Evolutionary conservation across 2,888 invertebrate genomes (phyloP).

Genomic region (Cactoblastis cactorum): DNA sequence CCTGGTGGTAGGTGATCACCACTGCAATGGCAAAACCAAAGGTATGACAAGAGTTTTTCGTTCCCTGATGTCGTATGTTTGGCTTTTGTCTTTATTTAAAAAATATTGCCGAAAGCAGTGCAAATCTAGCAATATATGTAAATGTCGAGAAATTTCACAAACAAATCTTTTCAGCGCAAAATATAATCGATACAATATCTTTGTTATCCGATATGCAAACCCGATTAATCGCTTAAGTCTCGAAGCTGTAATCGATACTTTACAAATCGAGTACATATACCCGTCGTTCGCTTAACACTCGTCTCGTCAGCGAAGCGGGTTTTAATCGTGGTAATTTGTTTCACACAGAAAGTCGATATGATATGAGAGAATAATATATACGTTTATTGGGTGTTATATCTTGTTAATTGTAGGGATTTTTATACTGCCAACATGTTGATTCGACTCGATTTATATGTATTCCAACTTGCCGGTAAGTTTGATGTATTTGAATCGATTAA

Average conservation of each 20-base stretch:
- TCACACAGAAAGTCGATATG: neutral
- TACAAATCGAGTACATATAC: conserved; percentile 1
- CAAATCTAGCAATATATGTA: too few species aligned
- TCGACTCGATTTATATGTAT: too few species aligned
- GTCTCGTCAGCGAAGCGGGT: neutral
- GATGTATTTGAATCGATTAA: too few species aligned
- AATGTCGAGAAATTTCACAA: neutral
- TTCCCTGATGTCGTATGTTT: too few species aligned
- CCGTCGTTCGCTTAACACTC: neutral
- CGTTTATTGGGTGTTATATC: neutral
- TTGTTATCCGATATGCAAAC: conserved; percentile 2
- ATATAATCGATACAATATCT: conserved; percentile 8
- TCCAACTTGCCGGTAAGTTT: too few species aligned
- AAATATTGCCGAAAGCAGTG: too few species aligned
- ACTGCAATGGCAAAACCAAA: too few species aligned
- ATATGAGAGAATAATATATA: neutral
- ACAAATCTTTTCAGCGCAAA: neutral
- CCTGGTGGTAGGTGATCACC: too few species aligned
- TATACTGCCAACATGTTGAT: too few species aligned
- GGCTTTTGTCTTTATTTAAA: too few species aligned
- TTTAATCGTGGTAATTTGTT: conserved; percentile 5
- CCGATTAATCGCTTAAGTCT: conserved; percentile 4
- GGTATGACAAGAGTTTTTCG: too few species aligned
- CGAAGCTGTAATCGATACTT: conserved; percentile 3
- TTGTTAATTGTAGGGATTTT: neutral